Base-by-base conservation (phyloP, 2,888 invertebrate genomes). In the Eugnorisma glareosa region DNA sequence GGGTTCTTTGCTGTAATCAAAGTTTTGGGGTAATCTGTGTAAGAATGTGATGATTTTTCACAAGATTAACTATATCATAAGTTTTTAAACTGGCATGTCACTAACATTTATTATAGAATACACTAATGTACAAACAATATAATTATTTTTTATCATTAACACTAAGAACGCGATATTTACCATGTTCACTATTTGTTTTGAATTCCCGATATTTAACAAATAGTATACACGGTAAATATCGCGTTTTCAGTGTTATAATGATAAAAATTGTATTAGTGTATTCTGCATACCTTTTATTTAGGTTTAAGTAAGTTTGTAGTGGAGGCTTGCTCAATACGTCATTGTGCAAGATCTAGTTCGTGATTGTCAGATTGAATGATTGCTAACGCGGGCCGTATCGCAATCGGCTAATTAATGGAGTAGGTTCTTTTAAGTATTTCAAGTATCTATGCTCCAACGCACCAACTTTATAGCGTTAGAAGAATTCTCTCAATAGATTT, bases 1-100 rank as follows among this genome's bases (percentile, higher is more conserved):
- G 67, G 64, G 37, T 79, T 67, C 51, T 67, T 70, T 40, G 24
- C 24, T 66, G 24, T n/a, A 15, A 48, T 40, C 21, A 40, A 57
- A 35, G 28, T n/a, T 48, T 48, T 48, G 48, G 48, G 24, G 43
- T 13, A 24, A 31, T 4, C 0, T 21, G 67, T 67, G 13, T 59
- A 59, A 31, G 31, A 48, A 48, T 2, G 18, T 54, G n/a, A 48
- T 48, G 51, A 6, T 59, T 31, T 59, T 31, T 59, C 3, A 21
- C 18, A 4, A 59, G 28, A 28, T n/a, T n/a, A n/a, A n/a, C n/a
- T n/a, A n/a, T n/a, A n/a, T n/a, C n/a, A n/a, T n/a, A n/a, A n/a
- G n/a, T n/a, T n/a, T n/a, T n/a, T n/a, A n/a, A n/a, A n/a, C n/a
- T n/a, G n/a, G n/a, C n/a, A n/a, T n/a, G n/a, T n/a, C n/a, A n/a